These are phyloP conservation scores for Rattus rattus DNA, from an alignment of 2,113 vertebrate species.

Conservation along the genomic window DNA sequence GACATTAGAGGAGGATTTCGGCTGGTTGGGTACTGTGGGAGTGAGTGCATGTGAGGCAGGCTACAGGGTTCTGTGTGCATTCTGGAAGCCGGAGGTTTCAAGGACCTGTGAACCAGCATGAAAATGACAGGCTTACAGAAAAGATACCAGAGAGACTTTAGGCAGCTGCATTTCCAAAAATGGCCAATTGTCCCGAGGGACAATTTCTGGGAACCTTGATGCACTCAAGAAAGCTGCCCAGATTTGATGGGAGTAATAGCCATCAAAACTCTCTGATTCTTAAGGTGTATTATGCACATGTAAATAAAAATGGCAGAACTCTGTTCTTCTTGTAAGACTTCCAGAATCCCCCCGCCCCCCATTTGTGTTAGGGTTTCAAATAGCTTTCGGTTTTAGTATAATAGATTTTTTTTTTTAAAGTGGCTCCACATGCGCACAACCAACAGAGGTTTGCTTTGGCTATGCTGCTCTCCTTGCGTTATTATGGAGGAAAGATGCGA, in stretches of 20 bases:
- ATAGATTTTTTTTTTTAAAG: constrained; percentile 65
- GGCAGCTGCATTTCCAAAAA: background rate
- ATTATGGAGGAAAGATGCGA: constrained; percentile 63
- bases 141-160: background rate
- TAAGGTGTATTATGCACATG: constrained; percentile 67
- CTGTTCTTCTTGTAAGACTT: constrained; percentile 64
- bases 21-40: background rate
- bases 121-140: background rate
- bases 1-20: background rate
- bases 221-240: constrained; percentile 49
- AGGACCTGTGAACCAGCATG: background rate
- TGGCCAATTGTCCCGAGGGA: constrained; percentile 48
- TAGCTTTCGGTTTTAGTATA: constrained; percentile 55
- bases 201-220: constrained; percentile 38
- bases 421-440: background rate
- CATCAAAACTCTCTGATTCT: constrained; percentile 65
- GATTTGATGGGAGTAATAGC: constrained; percentile 62
- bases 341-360: constrained; percentile 38
- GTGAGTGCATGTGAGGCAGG: fast-evolving
- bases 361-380: constrained; percentile 65
- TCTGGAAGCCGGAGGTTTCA: background rate
- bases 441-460: constrained; percentile 54
- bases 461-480: constrained; percentile 54
- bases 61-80: background rate
- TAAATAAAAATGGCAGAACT: constrained; percentile 67